Percentiles rank a stretch among this genome's conserved stretches.
phyloP scores from a whole-genome alignment of 2,113 vertebrate species.

The Neopipo cinnamomea region DNA sequence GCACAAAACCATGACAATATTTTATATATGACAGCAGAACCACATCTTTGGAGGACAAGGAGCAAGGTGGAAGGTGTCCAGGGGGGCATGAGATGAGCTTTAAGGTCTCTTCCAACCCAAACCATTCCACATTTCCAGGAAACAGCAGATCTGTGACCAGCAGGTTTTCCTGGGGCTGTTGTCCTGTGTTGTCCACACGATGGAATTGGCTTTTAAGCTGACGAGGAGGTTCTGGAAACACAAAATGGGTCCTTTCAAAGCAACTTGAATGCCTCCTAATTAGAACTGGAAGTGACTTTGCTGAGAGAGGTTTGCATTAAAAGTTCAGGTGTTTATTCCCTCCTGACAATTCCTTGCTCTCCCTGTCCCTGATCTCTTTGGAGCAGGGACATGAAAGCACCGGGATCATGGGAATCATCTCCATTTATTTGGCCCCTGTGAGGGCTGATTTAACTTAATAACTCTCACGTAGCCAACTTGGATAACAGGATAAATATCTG shows the following conservation, averaged over 20 bases:
- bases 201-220: not conserved
- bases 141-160: not conserved
- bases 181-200: accelerated
- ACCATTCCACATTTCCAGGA: not conserved
- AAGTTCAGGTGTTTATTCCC: not conserved
- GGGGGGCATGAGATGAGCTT: not conserved
- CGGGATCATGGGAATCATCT: not conserved
- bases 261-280: not conserved
- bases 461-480: conserved; percentile 19
- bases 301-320: not conserved
- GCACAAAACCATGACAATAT: too few relatives aligned
- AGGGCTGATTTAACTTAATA: not conserved
- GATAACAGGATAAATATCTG: conserved; percentile 21
- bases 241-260: not conserved
- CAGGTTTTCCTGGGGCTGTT: not conserved
- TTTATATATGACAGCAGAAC: not conserved
- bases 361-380: not conserved
- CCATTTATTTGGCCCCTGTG: not conserved
- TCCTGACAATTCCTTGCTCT: not conserved
- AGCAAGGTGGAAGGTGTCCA: not conserved
- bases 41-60: not conserved
- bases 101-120: not conserved
- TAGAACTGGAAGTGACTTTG: not conserved
- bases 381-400: not conserved
- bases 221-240: not conserved